A percentile compares a stretch with the other conserved stretches of the same genome.
phyloP scores from a whole-genome alignment of 1,140 invertebrate genomes.

The Conus betulinus region DNA sequence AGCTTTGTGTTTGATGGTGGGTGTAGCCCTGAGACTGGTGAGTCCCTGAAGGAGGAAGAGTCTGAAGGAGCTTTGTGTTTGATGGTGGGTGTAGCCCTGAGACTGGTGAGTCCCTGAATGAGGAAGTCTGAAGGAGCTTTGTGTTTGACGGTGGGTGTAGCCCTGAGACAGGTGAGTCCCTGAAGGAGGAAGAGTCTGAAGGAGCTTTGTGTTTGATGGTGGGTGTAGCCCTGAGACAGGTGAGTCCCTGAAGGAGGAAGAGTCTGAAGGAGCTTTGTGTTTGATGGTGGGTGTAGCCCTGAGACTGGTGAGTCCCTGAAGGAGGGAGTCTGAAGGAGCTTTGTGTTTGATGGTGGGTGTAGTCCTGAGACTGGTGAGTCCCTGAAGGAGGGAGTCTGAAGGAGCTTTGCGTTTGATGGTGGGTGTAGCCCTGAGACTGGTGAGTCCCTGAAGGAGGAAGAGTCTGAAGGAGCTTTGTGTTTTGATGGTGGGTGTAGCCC shows the following conservation, averaged over 20 bases:
- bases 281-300: no score
- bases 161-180: conserved; percentile 7
- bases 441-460: background rate
- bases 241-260: background rate
- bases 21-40: background rate
- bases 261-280: background rate
- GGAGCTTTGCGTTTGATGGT: no score
- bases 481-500: no score
- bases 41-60: background rate
- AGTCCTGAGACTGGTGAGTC: conserved; percentile 12
- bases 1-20: no score
- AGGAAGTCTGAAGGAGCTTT: background rate
- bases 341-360: no score
- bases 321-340: background rate
- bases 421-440: background rate
- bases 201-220: no score
- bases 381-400: background rate
- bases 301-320: conserved; percentile 7
- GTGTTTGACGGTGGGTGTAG: no score
- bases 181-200: background rate
- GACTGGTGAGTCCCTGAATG: background rate
- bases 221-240: background rate
- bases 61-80: background rate
- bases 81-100: background rate
- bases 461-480: background rate